phyloP scores from a whole-genome alignment of 2,888 invertebrate species.

The Labia minor region DNA sequence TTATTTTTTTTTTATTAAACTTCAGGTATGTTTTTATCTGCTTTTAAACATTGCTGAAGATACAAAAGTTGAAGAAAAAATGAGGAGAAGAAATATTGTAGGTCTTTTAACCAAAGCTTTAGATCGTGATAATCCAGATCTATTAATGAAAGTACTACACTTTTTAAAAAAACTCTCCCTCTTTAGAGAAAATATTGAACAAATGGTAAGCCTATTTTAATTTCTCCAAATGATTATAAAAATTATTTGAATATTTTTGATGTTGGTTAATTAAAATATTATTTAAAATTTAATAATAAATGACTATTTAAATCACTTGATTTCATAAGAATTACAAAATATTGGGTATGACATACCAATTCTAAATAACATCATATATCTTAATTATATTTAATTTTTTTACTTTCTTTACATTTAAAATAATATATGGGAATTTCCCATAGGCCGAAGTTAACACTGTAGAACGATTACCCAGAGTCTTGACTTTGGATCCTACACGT shows the following conservation, averaged over 20 bases:
- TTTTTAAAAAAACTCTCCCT: constrained; percentile 92
- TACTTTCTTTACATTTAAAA: no score
- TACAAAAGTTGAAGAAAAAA: constrained; percentile 90
- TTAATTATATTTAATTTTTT: no score
- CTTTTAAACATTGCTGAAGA: constrained; percentile 92
- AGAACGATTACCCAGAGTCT: constrained; percentile 70
- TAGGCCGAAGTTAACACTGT: constrained; percentile 61
- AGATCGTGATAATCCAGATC: constrained; percentile 80
- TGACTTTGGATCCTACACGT: constrained; percentile 52
- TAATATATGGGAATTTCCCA: constrained; percentile 19
- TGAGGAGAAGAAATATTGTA: constrained; percentile 86
- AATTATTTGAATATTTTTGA: no score
- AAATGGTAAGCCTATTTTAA: constrained; percentile 53
- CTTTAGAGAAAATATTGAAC: constrained; percentile 87
- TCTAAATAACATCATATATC: no score
- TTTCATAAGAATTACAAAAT: neutral
- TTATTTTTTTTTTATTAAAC: constrained; percentile 19
- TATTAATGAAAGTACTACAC: constrained; percentile 78
- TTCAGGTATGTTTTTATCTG: constrained; percentile 76
- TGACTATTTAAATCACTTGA: no score
- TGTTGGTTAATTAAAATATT: neutral
- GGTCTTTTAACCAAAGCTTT: constrained; percentile 76
- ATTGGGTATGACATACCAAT: neutral
- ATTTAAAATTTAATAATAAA: no score
- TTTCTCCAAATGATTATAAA: neutral